Conservation (phyloP, 2,888 invertebrate species). For the Trissoscelio sp. region DNA sequence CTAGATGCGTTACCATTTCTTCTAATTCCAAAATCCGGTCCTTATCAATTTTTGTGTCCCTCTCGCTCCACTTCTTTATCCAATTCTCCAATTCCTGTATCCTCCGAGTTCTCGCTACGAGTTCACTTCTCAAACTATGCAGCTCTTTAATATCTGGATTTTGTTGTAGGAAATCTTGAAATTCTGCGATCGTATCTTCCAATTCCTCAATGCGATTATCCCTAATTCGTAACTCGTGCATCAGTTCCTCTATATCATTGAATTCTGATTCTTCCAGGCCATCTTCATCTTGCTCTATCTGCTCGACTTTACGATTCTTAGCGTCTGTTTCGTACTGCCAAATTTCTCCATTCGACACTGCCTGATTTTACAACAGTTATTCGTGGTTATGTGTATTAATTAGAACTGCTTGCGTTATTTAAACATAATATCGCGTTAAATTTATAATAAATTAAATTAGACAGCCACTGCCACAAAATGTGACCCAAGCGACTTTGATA, state of each 20-base stretch:
- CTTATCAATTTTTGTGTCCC: conserved; percentile 76
- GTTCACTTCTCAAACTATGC: conserved; percentile 76
- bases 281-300: conserved; percentile 85
- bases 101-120: conserved; percentile 72
- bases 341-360: conserved; percentile 44
- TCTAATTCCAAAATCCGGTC: conserved; percentile 78
- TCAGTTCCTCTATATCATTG: conserved; percentile 84
- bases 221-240: conserved; percentile 84
- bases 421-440: conserved; percentile 24
- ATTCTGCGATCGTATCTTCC: conserved; percentile 88
- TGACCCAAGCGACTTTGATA: conserved; percentile 84
- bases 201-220: conserved; percentile 88
- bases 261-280: conserved; percentile 73
- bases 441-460: conserved; percentile 17
- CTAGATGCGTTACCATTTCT: conserved; percentile 78
- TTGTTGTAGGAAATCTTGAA: conserved; percentile 83
- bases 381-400: conserved; percentile 19
- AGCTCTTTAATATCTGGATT: conserved; percentile 83
- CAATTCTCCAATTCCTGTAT: conserved; percentile 82
- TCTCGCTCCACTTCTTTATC: conserved; percentile 86
- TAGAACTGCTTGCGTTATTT: conserved; percentile 36
- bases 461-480: conserved; percentile 78
- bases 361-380: conserved; percentile 45
- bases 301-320: conserved; percentile 85
- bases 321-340: conserved; percentile 82